Base-by-base conservation (phyloP, 2,888 invertebrate species). In the Cistogaster globosa region DNA sequence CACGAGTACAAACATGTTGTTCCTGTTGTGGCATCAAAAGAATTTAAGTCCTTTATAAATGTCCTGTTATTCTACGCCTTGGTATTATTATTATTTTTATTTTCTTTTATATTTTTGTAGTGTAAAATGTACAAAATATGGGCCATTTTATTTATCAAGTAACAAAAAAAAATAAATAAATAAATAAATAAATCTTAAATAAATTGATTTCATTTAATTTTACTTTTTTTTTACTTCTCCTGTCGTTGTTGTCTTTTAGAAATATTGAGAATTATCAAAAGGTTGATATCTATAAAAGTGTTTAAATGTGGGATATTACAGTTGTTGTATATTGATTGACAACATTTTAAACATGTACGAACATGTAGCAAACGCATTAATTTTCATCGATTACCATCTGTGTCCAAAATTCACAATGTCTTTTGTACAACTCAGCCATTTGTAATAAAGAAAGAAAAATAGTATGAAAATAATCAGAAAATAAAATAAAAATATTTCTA, bases 361-460 rank as follows among this genome's bases (percentile, higher is more conserved):
- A 88, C 90, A 91, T 91, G 92, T 91, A 90, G 90, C 91, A 91
- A 91, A 91, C 90, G 89, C 91, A 91, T 91, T 90, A 91, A 91
- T 91, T 91, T 85, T 71, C 86, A 87, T 88, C 87, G 88, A 86
- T 87, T 87, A 80, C 80, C 88, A 87, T 86, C 87, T 87, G 86
- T 67, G 84, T 79, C 77, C 78, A 77, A 48, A 53, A 81, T 57
- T 62, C 45, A 9, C 26, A 72, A 48, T 60, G 26, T 60, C 51
- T 58, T 36, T 51, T 26, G 4, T 65, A 8, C 42, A 68, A 55
- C 20, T 55, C 48, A 55, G 38, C 42, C 36, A 12, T 42, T 42
- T 42, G 42, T 42, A 48, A 45, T 12, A 51, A 38, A 20, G 62
- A 63, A 60, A 55, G 16, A 58, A 22, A 55, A 57, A 57, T 63